A percentile compares a stretch with the other conserved stretches of the same genome.
phyloP scores from a whole-genome alignment of 2,888 invertebrate species.

The Polydrusus pterygomalis region DNA sequence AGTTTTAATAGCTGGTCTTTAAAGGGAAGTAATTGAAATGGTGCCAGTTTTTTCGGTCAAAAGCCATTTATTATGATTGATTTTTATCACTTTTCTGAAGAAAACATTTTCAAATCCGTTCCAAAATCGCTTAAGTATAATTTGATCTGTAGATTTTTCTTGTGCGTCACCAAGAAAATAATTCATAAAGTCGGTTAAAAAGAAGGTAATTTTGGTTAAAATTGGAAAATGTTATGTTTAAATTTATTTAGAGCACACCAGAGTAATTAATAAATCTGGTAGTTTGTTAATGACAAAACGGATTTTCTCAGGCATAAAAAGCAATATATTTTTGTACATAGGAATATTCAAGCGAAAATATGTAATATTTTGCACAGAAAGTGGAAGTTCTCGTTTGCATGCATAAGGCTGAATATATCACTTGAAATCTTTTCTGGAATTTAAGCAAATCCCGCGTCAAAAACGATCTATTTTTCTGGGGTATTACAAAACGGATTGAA shows the following conservation, averaged over 20 bases:
- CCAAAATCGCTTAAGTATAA: neutral
- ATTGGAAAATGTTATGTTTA: too few species aligned
- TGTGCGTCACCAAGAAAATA: neutral
- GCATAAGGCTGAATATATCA: slow-evolving; percentile 14
- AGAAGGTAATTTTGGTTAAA: too few species aligned
- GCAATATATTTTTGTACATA: slow-evolving; percentile 10
- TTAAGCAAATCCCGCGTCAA: slow-evolving; percentile 3
- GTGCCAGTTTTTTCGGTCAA: slow-evolving; percentile 22
- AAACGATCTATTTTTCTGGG: slow-evolving; percentile 6
- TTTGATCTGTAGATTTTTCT: neutral
- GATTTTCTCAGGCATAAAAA: neutral
- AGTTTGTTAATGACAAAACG: neutral
- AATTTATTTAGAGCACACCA: too few species aligned
- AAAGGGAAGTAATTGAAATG: slow-evolving; percentile 43
- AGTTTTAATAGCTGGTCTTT: slow-evolving; percentile 32
- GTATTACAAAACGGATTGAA: neutral
- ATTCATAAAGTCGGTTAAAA: neutral
- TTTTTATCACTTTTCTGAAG: slow-evolving; percentile 5
- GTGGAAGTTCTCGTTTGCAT: slow-evolving; percentile 2
- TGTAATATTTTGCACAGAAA: slow-evolving; percentile 7
- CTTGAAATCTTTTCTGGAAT: slow-evolving; percentile 3
- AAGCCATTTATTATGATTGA: slow-evolving; percentile 8
- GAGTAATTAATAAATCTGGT: neutral
- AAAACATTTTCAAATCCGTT: neutral
- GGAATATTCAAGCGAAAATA: slow-evolving; percentile 18